Base-by-base conservation (phyloP, 2,888 invertebrate genomes). In the Melanargia galathea region DNA sequence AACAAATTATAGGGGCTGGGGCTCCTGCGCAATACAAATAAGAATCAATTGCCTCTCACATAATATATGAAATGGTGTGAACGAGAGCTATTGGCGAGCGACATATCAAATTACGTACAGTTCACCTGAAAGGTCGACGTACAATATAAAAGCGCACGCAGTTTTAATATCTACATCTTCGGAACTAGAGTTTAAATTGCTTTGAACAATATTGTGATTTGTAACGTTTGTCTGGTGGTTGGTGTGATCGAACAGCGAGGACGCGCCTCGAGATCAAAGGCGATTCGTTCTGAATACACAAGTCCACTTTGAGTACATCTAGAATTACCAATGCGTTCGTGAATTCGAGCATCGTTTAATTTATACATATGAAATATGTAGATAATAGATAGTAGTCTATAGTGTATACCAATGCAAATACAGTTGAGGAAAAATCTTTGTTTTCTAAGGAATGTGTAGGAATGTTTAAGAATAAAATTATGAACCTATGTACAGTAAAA, bases 261-360 rank as follows among this genome's bases (percentile, higher is more conserved):
- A 76, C 75, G 78, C 73, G 58, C 67, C 76, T 74, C 70, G 64
- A 72, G 75, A 73, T 73, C 76, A 75, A 73, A 73, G 69, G 68
- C 77, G 75, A 72, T 74, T 71, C 75, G 75, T 74, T 71, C 76
- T 79, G 78, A 82, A 84, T 83, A 77, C 75, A 75, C 74, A 83
- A 81, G 70, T 74, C 68, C 65, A 70, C 63, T 66, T 64, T 65
- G 66, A 68, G 69, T 68, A 71, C 67, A 73, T 72, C 68, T 69
- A 73, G 74, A 73, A 73, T 73, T 68, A 71, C 68, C 70, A 73
- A 73, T 72, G 69, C 64, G 69, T 70, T 70, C 70, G 65, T 68
- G 66, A 68, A 71, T 69, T 70, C 64, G 65, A 69, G 60, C 46
- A 64, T 65, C 60, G 63, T 64, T 66, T 63, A 64, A 63, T 63